These are phyloP conservation scores for Paracyclopina nana DNA, from an alignment of 1,140 invertebrate species.

Conservation along the genomic window DNA sequence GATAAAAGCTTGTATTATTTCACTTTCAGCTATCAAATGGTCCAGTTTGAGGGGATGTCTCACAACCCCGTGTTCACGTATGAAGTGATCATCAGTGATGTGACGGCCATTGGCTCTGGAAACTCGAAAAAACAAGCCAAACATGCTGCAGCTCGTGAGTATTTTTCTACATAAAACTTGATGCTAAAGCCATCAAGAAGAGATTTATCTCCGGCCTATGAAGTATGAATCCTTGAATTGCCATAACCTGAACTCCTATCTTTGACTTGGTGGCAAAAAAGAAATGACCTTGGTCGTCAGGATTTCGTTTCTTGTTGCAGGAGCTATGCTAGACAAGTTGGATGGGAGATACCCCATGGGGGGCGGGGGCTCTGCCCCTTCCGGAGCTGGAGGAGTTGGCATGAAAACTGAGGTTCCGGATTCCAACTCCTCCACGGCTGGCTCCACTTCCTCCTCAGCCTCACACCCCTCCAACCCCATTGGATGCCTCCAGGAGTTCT, in stretches of 20 bases:
- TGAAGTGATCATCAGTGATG: slow-evolving; percentile 4
- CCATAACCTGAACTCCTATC: too few relatives aligned
- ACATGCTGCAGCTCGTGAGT: background rate
- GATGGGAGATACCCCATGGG: background rate
- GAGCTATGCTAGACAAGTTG: slow-evolving; percentile 11
- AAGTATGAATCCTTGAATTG: too few relatives aligned
- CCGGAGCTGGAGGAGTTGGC: too few relatives aligned
- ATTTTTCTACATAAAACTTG: too few relatives aligned
- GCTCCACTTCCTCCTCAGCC: background rate
- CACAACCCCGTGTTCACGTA: slow-evolving; percentile 6
- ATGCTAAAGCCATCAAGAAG: too few relatives aligned
- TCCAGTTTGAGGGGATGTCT: background rate
- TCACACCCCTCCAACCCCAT: background rate
- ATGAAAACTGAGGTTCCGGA: too few relatives aligned
- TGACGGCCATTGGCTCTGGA: slow-evolving; percentile 4
- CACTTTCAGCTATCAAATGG: background rate
- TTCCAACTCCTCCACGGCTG: background rate
- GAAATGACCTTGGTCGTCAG: too few relatives aligned
- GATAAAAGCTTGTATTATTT: too few relatives aligned
- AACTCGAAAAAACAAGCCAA: slow-evolving; percentile 7
- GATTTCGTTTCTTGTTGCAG: too few relatives aligned
- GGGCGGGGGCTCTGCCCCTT: background rate
- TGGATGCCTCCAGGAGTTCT: slow-evolving; percentile 9
- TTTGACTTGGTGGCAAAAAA: too few relatives aligned
- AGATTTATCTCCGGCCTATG: too few relatives aligned